Evolutionary conservation across 2,797 vertebrate species (phyloP), one percentile per base, ranked within the genome.

Genomic region (Amazonetta brasiliensis): DNA sequence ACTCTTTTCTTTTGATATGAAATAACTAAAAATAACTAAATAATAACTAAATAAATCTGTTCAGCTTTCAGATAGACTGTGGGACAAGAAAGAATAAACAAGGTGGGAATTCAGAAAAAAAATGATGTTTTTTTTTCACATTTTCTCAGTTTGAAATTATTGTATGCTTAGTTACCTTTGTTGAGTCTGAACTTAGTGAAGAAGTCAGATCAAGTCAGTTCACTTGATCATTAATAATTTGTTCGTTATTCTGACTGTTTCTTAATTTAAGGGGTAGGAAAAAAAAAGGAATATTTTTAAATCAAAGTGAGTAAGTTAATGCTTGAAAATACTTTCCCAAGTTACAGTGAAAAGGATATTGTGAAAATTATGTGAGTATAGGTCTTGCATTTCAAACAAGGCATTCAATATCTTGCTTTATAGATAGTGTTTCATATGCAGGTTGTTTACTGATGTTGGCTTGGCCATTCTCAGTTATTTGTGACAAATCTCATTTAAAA

Each of bases 1-100:
- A 55, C 52, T 74, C 54, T 89, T 39, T 94, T 73, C 81, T 89
- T 94, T 88, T 90, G 81, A 68, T 88, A 72, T 63, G 68, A 83
- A 89, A 50, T 50, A 50, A 25, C 48, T 25, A 50, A 50, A 83
- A 91, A 50, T 50, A 50, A 50, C 48, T 48, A 48, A 48, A 48
- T 48, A 48, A 48, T 48, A 48, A 48, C 48, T 48, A 50, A 92
- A 58, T 33, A 90, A 92, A 91, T 84, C 44, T 46, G 41, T 86
- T 94, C 76, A 68, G 64, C 50, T 91, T 95, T 84, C 58, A 58
- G 44, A 31, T 92, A 68, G 12, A 60, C n/a, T 75, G 28, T 80
- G 33, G n/a, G 44, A 86, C 82, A 81, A 75, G 69, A 75, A 92
- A 55, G 59, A 92, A 92, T 75, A 22, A 90, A 9, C 43, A 67